These are phyloP conservation scores for Labrus mixtus DNA, from an alignment of 2,113 vertebrate species.

Conservation along the genomic window DNA sequence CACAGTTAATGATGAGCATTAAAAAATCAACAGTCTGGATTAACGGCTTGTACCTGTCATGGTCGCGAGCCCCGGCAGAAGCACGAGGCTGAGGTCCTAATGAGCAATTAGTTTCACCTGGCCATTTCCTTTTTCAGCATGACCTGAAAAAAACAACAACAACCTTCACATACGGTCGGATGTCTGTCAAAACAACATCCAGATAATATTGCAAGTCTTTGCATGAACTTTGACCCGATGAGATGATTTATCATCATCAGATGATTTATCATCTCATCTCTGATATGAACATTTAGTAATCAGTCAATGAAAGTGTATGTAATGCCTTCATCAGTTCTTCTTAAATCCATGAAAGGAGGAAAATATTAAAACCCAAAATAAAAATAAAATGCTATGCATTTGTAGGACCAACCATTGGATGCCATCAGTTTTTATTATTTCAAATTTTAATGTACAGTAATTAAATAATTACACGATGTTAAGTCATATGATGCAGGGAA, in stretches of 20 bases:
- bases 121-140: neutral
- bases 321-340: neutral
- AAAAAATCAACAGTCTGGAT: neutral
- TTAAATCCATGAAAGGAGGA: neutral
- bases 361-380: too few relatives aligned
- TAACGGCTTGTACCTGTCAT: constrained; percentile 25
- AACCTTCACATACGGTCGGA: neutral
- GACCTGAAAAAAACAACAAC: neutral
- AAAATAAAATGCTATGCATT: neutral
- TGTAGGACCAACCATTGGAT: constrained; percentile 16
- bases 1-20: neutral
- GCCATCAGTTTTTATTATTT: constrained; percentile 72
- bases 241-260: constrained; percentile 11
- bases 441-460: constrained; percentile 77
- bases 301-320: neutral
- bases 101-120: constrained; percentile 35
- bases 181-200: neutral
- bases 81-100: neutral
- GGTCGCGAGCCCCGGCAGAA: neutral
- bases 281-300: neutral
- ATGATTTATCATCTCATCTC: neutral
- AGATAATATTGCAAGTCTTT: neutral
- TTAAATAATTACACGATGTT: constrained; percentile 76
- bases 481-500: constrained; percentile 64
- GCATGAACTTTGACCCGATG: constrained; percentile 40